Percentiles rank a stretch among this genome's conserved stretches.
Conservation (phyloP, 2,888 invertebrate genomes). For the Podabrus alpinus region DNA sequence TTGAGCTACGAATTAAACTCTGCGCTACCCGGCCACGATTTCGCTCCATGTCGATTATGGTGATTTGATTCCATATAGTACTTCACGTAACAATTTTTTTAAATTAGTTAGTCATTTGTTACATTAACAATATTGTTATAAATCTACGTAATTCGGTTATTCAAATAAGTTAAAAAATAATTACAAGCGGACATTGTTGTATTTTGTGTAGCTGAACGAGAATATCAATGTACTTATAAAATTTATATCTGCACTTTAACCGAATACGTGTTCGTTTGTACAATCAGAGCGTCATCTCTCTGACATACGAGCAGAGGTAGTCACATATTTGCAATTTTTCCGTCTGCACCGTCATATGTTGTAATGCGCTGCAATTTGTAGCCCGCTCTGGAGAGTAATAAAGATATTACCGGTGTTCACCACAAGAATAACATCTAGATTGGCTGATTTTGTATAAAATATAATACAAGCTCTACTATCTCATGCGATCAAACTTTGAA, state of each 20-base stretch:
- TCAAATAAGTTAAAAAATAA: neutral
- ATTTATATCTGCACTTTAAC: slow-evolving; percentile 42
- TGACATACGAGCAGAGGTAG: slow-evolving; percentile 43
- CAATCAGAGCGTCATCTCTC: slow-evolving; percentile 43
- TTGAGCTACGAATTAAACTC: neutral
- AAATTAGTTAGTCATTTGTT: neutral
- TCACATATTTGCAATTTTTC: slow-evolving; percentile 52
- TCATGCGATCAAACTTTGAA: slow-evolving; percentile 19
- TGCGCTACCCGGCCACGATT: neutral
- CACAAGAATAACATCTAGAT: slow-evolving; percentile 44
- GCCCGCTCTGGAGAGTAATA: slow-evolving; percentile 49
- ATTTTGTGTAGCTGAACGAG: slow-evolving; percentile 20
- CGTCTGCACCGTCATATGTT: slow-evolving; percentile 48
- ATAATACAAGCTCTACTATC: slow-evolving; percentile 15
- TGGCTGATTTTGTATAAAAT: slow-evolving; percentile 30
- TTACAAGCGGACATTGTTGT: neutral
- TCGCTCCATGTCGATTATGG: neutral
- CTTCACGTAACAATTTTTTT: neutral
- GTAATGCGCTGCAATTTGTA: slow-evolving; percentile 51
- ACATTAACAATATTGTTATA: neutral
- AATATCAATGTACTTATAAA: slow-evolving; percentile 44
- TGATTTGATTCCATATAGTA: neutral
- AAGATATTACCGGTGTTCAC: slow-evolving; percentile 47
- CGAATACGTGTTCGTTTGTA: slow-evolving; percentile 44
- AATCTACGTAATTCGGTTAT: neutral